Evolutionary conservation across 2,797 vertebrate genomes (phyloP), one percentile per base, ranked within the genome.

Genomic region (Sorex maritimensis): DNA sequence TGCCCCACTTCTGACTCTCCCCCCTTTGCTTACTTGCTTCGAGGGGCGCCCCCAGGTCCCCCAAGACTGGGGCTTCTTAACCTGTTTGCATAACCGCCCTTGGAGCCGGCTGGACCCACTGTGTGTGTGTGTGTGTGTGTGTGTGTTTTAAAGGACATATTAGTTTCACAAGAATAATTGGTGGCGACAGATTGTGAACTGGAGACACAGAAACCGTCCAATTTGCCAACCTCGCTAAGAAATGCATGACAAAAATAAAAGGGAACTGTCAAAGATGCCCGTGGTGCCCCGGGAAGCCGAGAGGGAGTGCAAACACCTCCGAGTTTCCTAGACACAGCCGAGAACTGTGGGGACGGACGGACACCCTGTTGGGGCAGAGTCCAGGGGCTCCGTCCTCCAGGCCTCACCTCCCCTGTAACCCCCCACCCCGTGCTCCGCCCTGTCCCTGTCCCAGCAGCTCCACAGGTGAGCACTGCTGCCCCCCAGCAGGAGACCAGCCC

Each of bases 281-380:
- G 30, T 93, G 72, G 3, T 92, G 91, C 92, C 95, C 90, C 65
- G 77, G 72, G 71, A 80, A 92, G 80, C 82, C 55, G 61, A 95
- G 87, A 91, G 87, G 34, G 52, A 69, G 72, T 30, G 80, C 78
- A 87, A n/a, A 96, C 94, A 91, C 97, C 94, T 94, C 83, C 91
- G 82, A n/a, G 91, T 95, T 96, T 96, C 96, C 94, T 94, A 93
- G 95, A 94, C 91, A 93, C 91, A 94, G 55, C 96, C 63, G 92
- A 90, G 84, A 52, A 52, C 38, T 1, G 63, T n/a, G 77, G 38
- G 46, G 38, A 52, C 13, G 10, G 49, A 52, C 49, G 11, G 49
- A 52, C 49, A 52, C 49, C 49, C 49, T 9, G 10, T 11, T 52
- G 49, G 49, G 10, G 49, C 49, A 11, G 49, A 52, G 49, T 14